phyloP scores from a whole-genome alignment of 1,140 invertebrate species.

The Chironomus tepperi region DNA sequence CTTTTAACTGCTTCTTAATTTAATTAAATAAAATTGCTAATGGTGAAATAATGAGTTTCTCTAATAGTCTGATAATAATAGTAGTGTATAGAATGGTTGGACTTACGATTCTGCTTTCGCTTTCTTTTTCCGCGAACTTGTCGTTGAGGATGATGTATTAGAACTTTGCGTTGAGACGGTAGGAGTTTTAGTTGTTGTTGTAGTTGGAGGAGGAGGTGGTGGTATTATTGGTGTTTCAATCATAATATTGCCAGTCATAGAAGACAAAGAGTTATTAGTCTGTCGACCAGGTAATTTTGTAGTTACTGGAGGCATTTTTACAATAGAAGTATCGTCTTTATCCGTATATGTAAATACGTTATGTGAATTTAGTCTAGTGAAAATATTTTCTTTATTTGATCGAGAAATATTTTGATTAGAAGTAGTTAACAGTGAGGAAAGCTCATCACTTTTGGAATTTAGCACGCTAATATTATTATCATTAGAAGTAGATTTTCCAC shows the following conservation, averaged over 20 bases:
- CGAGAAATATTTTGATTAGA: not conserved
- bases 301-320: slow-evolving; percentile 37
- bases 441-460: not conserved
- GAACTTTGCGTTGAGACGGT: not conserved
- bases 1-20: too few relatives aligned
- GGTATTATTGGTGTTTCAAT: slow-evolving; percentile 45
- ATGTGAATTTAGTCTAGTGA: not conserved
- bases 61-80: too few relatives aligned
- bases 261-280: slow-evolving; percentile 79
- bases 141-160: not conserved
- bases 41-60: too few relatives aligned
- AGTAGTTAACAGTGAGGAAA: not conserved
- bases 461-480: not conserved
- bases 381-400: slow-evolving; percentile 24
- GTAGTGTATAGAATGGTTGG: not conserved
- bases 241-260: slow-evolving; percentile 70
- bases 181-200: not conserved
- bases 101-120: slow-evolving; percentile 51
- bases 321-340: not conserved
- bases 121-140: slow-evolving; percentile 17
- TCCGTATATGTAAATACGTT: not conserved
- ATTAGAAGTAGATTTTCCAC: not conserved
- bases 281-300: slow-evolving; percentile 59
- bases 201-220: not conserved
- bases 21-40: too few relatives aligned